These are phyloP conservation scores for Hydropotes inermis DNA, from an alignment of 2,113 vertebrate species.

Conservation along the genomic window DNA sequence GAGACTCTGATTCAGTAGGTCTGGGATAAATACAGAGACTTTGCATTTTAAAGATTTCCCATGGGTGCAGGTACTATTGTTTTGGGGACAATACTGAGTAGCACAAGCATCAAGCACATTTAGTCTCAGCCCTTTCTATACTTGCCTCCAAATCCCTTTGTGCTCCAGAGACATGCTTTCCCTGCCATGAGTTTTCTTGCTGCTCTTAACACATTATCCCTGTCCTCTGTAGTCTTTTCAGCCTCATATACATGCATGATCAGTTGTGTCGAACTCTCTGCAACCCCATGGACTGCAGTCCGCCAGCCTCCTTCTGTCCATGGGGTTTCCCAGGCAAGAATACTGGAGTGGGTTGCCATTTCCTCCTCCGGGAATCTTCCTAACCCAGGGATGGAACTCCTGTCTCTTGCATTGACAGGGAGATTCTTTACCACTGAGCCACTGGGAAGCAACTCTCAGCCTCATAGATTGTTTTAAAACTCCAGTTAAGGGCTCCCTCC, in stretches of 20 bases:
- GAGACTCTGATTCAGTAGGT: not conserved
- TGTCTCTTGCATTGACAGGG: no score
- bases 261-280: no score
- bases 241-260: no score
- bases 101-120: not conserved
- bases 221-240: not conserved
- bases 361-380: no score
- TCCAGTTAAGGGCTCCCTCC: not conserved
- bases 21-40: not conserved
- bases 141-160: no score
- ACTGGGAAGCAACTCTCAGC: no score
- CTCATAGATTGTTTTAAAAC: not conserved
- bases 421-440: no score
- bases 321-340: no score
- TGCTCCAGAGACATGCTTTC: accelerated
- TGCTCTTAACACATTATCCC: accelerated
- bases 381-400: no score
- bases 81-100: not conserved
- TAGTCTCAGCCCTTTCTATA: not conserved
- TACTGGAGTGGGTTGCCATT: no score
- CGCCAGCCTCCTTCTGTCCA: no score
- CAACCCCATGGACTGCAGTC: no score
- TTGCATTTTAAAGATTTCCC: not conserved
- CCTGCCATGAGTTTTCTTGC: not conserved
- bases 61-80: not conserved